Base-by-base conservation (phyloP, 2,113 vertebrate species). In the Phycodurus eques region DNA sequence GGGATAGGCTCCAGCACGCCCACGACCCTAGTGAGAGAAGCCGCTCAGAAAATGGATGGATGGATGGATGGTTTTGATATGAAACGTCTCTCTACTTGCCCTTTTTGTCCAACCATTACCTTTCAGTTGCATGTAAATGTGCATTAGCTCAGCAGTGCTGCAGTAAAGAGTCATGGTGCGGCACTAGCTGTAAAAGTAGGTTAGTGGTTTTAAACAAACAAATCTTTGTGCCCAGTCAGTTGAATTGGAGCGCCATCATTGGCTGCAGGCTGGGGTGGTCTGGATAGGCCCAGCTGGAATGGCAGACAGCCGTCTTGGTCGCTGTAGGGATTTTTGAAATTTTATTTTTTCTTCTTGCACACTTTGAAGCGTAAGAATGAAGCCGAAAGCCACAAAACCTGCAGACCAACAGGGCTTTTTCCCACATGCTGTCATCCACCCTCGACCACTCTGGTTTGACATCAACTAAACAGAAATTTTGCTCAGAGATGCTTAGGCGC, bases 131-230 rank as follows among this genome's bases (percentile, higher is more conserved):
- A 80, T 79, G 59, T 14, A 71, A 71, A 60, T 61, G 59, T 59
- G 79, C 74, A 73, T 82, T 82, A 80, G 74, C 77, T 85, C 79
- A 85, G 76, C 73, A 79, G 31, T 85, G 73, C 72, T 13, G 35
- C 80, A 70, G 73, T 75, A 79, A 83, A 81, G 76, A 84, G 66
- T 81, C 68, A 72, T 73, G 80, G 74, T 83, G 78, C 56, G 72
- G 79, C 73, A 64, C 60, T 59, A 65, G 74, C 84, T 84, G 83
- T 85, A 81, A 90, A 91, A 88, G 88, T 87, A 88, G 87, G 87
- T 88, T 88, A 86, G 88, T 76, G 89, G 90, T 89, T 91, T 87
- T 81, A 84, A 83, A 84, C 73, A 87, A 86, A 88, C 85, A 86
- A 81, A 82, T 79, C 83, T 83, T 84, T 89, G 77, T 88, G 84